phyloP scores from a whole-genome alignment of 2,113 vertebrate species.

The Orientallactaga bullata region DNA sequence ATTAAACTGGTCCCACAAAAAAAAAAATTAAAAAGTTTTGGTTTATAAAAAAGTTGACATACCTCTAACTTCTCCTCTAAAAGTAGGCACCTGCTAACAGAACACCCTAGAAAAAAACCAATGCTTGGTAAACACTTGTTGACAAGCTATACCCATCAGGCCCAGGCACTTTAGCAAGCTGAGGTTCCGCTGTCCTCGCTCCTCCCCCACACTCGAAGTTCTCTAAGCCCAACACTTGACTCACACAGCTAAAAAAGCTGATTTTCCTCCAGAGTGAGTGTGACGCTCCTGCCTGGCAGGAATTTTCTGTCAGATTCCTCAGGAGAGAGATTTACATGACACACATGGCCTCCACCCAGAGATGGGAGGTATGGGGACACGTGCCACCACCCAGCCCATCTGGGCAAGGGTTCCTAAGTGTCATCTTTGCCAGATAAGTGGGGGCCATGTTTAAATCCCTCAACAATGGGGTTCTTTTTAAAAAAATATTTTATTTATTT shows the following conservation, averaged over 20 bases:
- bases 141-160: too few relatives aligned
- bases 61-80: too few relatives aligned
- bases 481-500: too few relatives aligned
- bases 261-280: background rate
- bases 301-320: conserved; percentile 50
- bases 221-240: background rate
- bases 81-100: background rate
- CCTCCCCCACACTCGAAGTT: background rate
- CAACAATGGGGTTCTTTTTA: background rate
- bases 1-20: background rate
- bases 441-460: background rate
- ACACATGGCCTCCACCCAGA: background rate
- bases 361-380: background rate
- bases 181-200: too few relatives aligned
- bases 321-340: background rate
- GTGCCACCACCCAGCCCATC: background rate
- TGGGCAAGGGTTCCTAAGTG: background rate
- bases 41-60: too few relatives aligned
- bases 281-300: background rate
- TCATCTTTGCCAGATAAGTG: background rate
- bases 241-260: background rate
- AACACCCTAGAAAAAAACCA: background rate
- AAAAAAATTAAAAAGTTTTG: background rate
- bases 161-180: fast-evolving
- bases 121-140: too few relatives aligned